These are phyloP conservation scores for Zelostemma sp. DNA, from an alignment of 1,140 invertebrate species.

Conservation along the genomic window DNA sequence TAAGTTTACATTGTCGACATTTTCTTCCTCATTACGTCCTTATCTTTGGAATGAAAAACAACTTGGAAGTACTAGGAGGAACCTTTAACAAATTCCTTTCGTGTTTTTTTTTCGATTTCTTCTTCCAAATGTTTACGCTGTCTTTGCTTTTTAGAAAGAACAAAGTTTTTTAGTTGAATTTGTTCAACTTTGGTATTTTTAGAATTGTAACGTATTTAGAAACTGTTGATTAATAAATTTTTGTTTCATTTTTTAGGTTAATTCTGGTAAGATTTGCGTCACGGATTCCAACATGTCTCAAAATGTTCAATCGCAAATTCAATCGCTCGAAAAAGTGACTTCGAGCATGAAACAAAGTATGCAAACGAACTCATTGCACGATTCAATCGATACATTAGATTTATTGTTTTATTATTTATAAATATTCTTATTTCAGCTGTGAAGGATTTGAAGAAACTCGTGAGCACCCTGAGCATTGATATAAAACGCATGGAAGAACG, in stretches of 20 bases:
- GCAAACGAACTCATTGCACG: constrained; percentile 14
- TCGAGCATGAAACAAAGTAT: constrained; percentile 61
- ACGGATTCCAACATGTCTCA: constrained; percentile 23
- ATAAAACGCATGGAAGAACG: neutral
- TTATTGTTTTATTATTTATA: constrained; percentile 5
- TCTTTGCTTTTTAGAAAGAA: too few relatives aligned
- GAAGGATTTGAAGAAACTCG: constrained; percentile 45
- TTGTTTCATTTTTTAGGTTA: constrained; percentile 66
- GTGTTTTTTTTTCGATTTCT: too few relatives aligned
- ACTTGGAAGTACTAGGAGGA: too few relatives aligned
- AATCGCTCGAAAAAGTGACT: constrained; percentile 65
- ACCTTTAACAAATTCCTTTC: too few relatives aligned
- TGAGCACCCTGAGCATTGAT: constrained; percentile 48
- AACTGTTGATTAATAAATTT: constrained; percentile 16
- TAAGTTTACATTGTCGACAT: too few relatives aligned
- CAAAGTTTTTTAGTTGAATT: too few relatives aligned
- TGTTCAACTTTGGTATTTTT: too few relatives aligned
- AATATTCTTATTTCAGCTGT: constrained; percentile 40
- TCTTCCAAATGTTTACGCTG: too few relatives aligned
- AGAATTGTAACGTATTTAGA: neutral
- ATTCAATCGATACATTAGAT: constrained; percentile 3
- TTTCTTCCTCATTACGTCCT: too few relatives aligned
- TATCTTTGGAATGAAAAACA: too few relatives aligned
- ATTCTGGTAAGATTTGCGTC: constrained; percentile 53
- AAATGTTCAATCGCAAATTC: constrained; percentile 47